Evolutionary conservation across 1,140 invertebrate genomes (phyloP), one percentile per base, ranked within the genome.

Genomic region (Muscidifurax raptorellus): DNA sequence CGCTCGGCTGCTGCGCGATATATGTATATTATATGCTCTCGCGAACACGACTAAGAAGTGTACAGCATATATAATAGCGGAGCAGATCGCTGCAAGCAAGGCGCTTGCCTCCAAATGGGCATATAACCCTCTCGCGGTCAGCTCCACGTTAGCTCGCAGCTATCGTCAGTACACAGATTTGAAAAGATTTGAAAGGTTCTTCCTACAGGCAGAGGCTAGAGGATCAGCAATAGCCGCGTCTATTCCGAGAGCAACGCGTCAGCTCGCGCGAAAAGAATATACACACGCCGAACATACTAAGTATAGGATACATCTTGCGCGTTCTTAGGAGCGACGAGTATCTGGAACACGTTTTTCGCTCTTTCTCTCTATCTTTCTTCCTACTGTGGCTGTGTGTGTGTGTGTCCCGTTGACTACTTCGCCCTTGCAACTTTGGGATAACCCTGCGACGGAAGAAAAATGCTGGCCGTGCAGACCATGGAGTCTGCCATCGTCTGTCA

Each of bases 31-130:
- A 5, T 59, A 4, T 22, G n/a, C 52, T 59, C 52, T 22, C 7
- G 18, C 52, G 52, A 7, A 59, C 52, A 7, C 18, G 52, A 59
- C 52, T 59, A 47, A 47, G 13, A 13, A 47, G 7, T 7, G 7
- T 59, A 59, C 18, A 59, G 52, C 22, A 59, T 12, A 12, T 47
- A 13, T 12, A 1, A 2, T 69, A 27, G 67, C 67, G 9, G 28
- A 69, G 67, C 13, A 3, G 28, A 15, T 69, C 67, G 28, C 25
- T 28, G 67, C 67, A 69, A 15, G 67, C 67, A 69, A 15, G 28
- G 25, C 67, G n/a, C 25, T 69, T 72, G 82, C 67, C 76, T 79
- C 30, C 76, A 84, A 84, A 84, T 84, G 82, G 82, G 82, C 76
- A 84, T 79, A 32, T 78, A 83, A 78, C 59, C 36, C 52, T 78